Evolutionary conservation across 1,140 invertebrate species (phyloP).

Genomic region (Gryllus bimaculatus): DNA sequence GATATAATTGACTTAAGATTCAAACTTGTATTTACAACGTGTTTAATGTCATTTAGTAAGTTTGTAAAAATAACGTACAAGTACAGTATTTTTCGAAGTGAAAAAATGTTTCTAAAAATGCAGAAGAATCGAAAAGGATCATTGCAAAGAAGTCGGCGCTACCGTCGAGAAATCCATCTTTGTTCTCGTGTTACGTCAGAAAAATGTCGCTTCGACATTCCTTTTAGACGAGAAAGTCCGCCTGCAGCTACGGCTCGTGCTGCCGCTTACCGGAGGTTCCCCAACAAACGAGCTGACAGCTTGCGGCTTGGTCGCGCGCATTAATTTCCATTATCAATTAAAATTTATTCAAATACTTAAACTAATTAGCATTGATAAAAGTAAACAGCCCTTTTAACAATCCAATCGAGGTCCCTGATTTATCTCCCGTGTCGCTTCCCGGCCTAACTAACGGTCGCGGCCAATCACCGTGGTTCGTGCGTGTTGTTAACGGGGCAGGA

Average conservation of each 20-base stretch:
- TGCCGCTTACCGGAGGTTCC: background rate
- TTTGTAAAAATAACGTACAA: too few relatives aligned
- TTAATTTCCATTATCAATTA: background rate
- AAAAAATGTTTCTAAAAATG: too few relatives aligned
- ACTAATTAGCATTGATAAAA: conserved; percentile 2
- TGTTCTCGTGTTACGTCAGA: too few relatives aligned
- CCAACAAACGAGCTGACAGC: background rate
- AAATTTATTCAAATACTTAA: background rate
- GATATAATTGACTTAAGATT: too few relatives aligned
- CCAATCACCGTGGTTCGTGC: background rate
- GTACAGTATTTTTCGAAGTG: too few relatives aligned
- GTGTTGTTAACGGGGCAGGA: background rate
- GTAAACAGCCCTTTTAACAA: background rate
- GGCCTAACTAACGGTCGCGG: background rate
- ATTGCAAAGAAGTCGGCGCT: too few relatives aligned
- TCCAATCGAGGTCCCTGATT: background rate
- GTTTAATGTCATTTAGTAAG: too few relatives aligned
- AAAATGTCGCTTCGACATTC: too few relatives aligned
- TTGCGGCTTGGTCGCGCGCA: background rate
- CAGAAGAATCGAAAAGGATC: too few relatives aligned
- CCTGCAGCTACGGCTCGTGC: background rate
- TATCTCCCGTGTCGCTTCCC: background rate
- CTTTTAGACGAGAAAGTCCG: too few relatives aligned
- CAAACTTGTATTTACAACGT: too few relatives aligned
- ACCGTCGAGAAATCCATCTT: too few relatives aligned